These are phyloP conservation scores for Ochotona curzoniae DNA, from an alignment of 2,113 vertebrate genomes.

Conservation along the genomic window DNA sequence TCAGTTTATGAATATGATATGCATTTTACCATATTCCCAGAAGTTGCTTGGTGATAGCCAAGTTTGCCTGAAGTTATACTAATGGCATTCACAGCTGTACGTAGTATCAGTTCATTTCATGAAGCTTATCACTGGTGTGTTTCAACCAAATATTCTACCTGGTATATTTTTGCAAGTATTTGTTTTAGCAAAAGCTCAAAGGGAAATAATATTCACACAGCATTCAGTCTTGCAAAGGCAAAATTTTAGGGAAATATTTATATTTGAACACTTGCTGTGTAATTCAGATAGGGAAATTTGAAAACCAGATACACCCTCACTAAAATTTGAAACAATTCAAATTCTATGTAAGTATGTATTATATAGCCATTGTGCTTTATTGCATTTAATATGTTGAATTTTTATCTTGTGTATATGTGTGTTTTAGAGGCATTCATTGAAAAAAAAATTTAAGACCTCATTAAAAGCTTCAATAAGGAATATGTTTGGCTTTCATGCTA, in stretches of 20 bases:
- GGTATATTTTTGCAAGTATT: conserved; percentile 42
- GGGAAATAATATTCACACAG: background rate
- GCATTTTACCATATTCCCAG: conserved; percentile 46
- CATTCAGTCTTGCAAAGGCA: conserved; percentile 42
- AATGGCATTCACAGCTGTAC: conserved; percentile 54
- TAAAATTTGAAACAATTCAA: conserved; percentile 25
- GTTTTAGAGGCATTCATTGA: conserved; percentile 16
- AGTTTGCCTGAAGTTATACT: conserved; percentile 48
- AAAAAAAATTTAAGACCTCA: conserved; percentile 50
- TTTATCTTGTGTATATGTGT: background rate
- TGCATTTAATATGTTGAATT: conserved; percentile 35
- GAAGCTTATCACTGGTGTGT: conserved; percentile 42
- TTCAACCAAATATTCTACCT: conserved; percentile 22
- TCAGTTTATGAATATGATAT: conserved; percentile 13
- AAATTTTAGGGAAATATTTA: conserved; percentile 30
- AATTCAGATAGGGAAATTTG: background rate
- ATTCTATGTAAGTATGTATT: conserved; percentile 2
- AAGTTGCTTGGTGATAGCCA: conserved; percentile 50
- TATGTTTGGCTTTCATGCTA: conserved; percentile 18
- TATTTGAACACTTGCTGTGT: conserved; percentile 6
- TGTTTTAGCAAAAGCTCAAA: conserved; percentile 26
- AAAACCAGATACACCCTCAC: background rate
- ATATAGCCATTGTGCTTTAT: background rate
- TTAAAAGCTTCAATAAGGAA: conserved; percentile 43
- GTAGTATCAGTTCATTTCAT: background rate